Evolutionary conservation across 2,888 invertebrate species (phyloP).

Genomic region (Pyrgus malvae): DNA sequence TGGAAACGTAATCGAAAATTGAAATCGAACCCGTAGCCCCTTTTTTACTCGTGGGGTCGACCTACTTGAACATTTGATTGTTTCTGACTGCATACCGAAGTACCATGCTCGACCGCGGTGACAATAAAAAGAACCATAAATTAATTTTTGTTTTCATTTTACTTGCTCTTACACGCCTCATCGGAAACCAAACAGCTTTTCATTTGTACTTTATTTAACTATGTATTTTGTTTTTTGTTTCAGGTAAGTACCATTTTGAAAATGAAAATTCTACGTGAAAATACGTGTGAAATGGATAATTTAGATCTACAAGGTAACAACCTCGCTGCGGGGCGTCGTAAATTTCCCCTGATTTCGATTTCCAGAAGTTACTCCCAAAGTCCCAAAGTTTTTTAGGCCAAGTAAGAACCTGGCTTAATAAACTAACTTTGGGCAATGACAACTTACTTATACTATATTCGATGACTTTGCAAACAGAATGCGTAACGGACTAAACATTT

Average conservation of each 20-base stretch:
- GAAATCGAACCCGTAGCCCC: constrained; percentile 50
- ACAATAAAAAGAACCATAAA: constrained; percentile 55
- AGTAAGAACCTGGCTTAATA: no score
- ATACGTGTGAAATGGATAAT: neutral
- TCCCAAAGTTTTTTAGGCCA: no score
- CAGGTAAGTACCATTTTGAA: constrained; percentile 60
- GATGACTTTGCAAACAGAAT: constrained; percentile 4
- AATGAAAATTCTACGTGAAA: neutral
- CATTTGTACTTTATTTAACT: constrained; percentile 22
- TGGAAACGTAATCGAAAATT: constrained; percentile 26
- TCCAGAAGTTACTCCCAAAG: no score
- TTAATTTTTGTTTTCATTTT: constrained; percentile 37
- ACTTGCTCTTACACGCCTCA: constrained; percentile 27
- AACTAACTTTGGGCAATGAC: no score
- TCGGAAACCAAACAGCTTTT: constrained; percentile 26
- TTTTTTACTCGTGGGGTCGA: constrained; percentile 54
- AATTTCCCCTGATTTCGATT: no score
- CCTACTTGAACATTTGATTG: constrained; percentile 62
- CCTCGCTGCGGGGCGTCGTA: neutral
- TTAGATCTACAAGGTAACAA: neutral
- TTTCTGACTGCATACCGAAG: constrained; percentile 55
- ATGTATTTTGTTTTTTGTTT: constrained; percentile 47
- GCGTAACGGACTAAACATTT: constrained; percentile 8
- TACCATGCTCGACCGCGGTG: constrained; percentile 55
- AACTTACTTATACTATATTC: constrained; percentile 1